Evolutionary conservation across 2,113 vertebrate genomes (phyloP), one percentile per base, ranked within the genome.

Genomic region (Tylochromis polylepis): DNA sequence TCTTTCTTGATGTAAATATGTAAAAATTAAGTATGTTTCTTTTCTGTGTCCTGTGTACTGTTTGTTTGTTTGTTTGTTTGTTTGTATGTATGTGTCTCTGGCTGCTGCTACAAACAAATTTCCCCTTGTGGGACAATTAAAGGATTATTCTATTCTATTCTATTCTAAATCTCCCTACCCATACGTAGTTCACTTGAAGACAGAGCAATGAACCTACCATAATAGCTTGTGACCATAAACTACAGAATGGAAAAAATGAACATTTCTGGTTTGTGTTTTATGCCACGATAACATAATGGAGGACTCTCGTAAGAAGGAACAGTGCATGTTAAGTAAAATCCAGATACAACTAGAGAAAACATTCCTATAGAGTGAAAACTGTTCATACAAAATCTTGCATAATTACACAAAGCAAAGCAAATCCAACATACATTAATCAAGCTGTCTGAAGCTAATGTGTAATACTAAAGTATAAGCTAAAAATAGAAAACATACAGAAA

Each of bases 211-310:
- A 88, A 90, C 82, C 62, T 89, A 86, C 89, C 89, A 84, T 94
- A 86, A 90, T 94, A 92, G 93, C 86, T 89, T 81, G 81, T 92
- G 89, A 88, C 83, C 91, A 85, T 93, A 72, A 92, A 88, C 89
- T 89, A 86, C 70, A 87, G 78, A 53, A 78, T n/a, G 22, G 62
- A 8, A 91, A 92, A 89, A 85, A 65, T 1, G 82, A 86, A 82
- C 62, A 83, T 3, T 83, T 88, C 82, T 90, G 85, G 90, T 91
- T 92, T 93, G 59, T 90, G 85, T 91, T 91, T 92, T 87, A 88
- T 75, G 81, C 81, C 79, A 82, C 65, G 86, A 93, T 91, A 91
- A 93, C 77, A 88, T 87, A 89, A 46, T 84, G 16, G 46, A 79
- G 59, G 85, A 22, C 56, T 87, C 10, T 79, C 29, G 36, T 82